Percentiles rank a stretch among this genome's conserved stretches.
These are phyloP conservation scores for Oxystoma pomonae DNA, from an alignment of 2,888 invertebrate genomes.

Conservation along the genomic window DNA sequence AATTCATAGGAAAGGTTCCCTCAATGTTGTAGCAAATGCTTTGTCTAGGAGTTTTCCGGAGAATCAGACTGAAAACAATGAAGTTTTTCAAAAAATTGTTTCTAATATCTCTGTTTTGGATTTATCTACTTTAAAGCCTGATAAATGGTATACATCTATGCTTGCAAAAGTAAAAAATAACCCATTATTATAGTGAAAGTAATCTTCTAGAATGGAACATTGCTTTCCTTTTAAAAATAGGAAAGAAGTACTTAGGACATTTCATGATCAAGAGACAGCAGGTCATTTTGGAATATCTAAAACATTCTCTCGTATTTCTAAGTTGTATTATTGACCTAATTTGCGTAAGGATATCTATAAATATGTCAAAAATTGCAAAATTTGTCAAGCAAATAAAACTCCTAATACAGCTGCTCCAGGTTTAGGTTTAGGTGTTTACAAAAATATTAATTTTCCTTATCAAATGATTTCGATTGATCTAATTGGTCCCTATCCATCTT, in stretches of 20 bases:
- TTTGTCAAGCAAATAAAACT: background rate
- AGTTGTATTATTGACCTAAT: background rate
- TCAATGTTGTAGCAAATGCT: too few relatives aligned
- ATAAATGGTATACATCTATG: too few relatives aligned
- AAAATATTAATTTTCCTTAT: background rate
- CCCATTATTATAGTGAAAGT: background rate
- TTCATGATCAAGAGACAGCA: background rate
- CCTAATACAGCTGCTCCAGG: background rate
- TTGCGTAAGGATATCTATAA: background rate
- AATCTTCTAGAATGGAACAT: background rate
- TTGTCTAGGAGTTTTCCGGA: too few relatives aligned
- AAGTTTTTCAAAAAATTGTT: too few relatives aligned
- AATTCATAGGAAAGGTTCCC: too few relatives aligned
- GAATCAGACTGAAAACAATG: too few relatives aligned
- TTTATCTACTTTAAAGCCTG: too few relatives aligned
- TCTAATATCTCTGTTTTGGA: too few relatives aligned
- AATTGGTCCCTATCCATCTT: background rate
- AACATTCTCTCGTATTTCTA: background rate
- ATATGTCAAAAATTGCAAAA: background rate
- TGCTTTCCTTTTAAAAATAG: background rate
- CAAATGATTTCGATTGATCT: background rate
- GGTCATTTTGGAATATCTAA: background rate
- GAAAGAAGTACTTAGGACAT: background rate
- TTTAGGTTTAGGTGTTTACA: background rate
- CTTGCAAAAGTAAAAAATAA: too few relatives aligned